Evolutionary conservation across 2,797 vertebrate genomes (phyloP).

Genomic region (Argyrosomus regius): DNA sequence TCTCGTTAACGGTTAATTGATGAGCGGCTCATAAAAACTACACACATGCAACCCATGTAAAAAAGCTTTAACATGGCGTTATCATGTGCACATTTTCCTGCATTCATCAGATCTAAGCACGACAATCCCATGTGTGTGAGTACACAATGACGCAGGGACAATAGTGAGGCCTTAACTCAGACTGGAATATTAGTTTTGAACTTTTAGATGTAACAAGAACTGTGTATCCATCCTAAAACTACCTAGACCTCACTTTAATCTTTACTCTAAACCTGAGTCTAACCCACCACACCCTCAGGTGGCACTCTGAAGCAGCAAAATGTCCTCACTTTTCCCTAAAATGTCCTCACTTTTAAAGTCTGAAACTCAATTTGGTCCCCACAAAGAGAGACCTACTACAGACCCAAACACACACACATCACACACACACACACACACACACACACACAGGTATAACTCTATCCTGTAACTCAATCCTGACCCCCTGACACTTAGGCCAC

Average conservation of each 20-base stretch:
- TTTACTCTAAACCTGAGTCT: neutral
- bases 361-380: slow-evolving; percentile 15
- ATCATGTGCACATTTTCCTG: neutral
- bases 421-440: slow-evolving; percentile 23
- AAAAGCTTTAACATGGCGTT: neutral
- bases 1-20: neutral
- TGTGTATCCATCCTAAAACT: neutral
- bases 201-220: neutral
- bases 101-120: neutral
- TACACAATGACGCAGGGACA: neutral
- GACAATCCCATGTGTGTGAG: neutral
- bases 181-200: neutral
- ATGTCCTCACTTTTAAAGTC: neutral
- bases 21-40: slow-evolving; percentile 9
- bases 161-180: neutral
- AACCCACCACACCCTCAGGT: neutral
- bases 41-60: neutral
- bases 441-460: slow-evolving; percentile 67
- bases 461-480: slow-evolving; percentile 80
- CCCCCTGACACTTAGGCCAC: slow-evolving; percentile 67
- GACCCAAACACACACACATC: slow-evolving; percentile 10
- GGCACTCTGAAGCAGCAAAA: neutral
- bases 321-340: slow-evolving; percentile 8
- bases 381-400: slow-evolving; percentile 32
- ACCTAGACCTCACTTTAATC: neutral